phyloP scores from a whole-genome alignment of 64 coral and sea anemone genomes.

The Pocillopora damicornis region DNA sequence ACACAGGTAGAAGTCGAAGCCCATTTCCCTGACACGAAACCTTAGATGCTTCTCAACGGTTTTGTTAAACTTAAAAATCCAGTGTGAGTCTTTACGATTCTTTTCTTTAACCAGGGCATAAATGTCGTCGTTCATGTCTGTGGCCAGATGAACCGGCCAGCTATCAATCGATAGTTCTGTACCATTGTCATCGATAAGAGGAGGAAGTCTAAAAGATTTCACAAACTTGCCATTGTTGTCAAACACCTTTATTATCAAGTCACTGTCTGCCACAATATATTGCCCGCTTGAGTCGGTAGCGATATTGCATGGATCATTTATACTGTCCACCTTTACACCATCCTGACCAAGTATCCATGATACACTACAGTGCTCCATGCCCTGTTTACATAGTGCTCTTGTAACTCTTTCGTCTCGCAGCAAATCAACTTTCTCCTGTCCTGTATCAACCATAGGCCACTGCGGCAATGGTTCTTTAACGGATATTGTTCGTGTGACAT shows the following conservation, averaged over 20 bases:
- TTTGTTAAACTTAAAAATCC: neutral
- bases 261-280: conserved; percentile 24
- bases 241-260: conserved; percentile 5
- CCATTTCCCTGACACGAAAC: neutral
- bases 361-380: neutral
- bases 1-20: neutral
- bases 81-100: too few relatives aligned
- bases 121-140: too few relatives aligned
- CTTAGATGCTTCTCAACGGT: neutral
- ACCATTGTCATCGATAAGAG: neutral
- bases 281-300: conserved; percentile 14
- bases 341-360: conserved; percentile 1
- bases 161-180: neutral
- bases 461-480: too few relatives aligned
- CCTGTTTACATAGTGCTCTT: too few relatives aligned
- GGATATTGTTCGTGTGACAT: too few relatives aligned
- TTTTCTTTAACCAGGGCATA: too few relatives aligned
- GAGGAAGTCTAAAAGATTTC: neutral
- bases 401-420: too few relatives aligned
- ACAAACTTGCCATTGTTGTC: neutral
- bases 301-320: neutral
- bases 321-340: neutral
- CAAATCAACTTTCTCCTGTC: too few relatives aligned
- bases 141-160: too few relatives aligned
- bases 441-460: too few relatives aligned